Percentiles rank a stretch among this genome's conserved stretches.
These are phyloP conservation scores for Leptodactylus fuscus DNA, from an alignment of 2,113 vertebrate species.

Conservation along the genomic window DNA sequence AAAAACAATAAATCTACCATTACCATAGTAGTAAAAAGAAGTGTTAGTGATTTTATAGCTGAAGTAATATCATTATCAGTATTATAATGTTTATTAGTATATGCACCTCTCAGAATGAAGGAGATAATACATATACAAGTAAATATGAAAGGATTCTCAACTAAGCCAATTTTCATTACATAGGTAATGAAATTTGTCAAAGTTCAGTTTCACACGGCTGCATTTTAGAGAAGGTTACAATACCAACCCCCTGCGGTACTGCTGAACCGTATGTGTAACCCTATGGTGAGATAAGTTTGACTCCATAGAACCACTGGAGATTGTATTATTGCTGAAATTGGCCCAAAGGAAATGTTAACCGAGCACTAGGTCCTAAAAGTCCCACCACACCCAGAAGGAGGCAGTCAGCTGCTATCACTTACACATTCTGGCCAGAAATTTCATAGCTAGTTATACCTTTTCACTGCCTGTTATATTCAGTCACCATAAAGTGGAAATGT, in stretches of 20 bases:
- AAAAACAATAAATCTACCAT: too few relatives aligned
- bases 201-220: neutral
- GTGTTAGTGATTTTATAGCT: neutral
- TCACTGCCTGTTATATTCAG: slow-evolving; percentile 64
- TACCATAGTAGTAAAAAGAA: neutral
- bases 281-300: neutral
- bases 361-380: neutral
- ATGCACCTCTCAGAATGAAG: neutral
- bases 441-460: neutral
- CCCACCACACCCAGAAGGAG: slow-evolving; percentile 26
- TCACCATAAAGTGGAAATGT: slow-evolving; percentile 67
- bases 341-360: too few relatives aligned
- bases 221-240: neutral
- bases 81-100: too few relatives aligned
- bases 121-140: neutral
- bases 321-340: neutral
- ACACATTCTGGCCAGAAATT: slow-evolving; percentile 60
- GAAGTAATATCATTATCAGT: neutral
- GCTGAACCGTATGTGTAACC: neutral
- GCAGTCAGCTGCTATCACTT: slow-evolving; percentile 49
- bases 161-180: neutral
- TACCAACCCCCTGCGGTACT: neutral
- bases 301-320: neutral
- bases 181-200: neutral
- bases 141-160: too few relatives aligned